Conservation (phyloP, 2,797 vertebrate species). For the Bradypus variegatus region DNA sequence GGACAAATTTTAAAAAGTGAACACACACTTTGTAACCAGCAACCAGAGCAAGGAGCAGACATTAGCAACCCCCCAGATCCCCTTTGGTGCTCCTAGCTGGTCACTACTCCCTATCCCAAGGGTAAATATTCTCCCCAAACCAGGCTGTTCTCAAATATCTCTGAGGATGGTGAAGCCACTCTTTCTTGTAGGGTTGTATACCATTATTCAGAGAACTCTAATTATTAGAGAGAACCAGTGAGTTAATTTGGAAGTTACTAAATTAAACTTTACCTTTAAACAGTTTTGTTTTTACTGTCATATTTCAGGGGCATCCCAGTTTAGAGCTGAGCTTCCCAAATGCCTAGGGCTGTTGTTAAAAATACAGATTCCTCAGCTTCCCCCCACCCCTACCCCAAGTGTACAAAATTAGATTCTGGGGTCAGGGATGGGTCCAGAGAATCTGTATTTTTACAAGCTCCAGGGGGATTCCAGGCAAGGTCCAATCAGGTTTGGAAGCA, state of each 20-base stretch:
- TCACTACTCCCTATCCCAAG: background rate
- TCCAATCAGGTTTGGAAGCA: background rate
- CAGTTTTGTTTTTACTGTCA: slow-evolving; percentile 10
- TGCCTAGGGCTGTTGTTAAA: background rate
- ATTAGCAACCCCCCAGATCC: background rate
- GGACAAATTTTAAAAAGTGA: background rate
- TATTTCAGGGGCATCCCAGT: background rate
- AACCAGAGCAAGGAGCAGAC: background rate
- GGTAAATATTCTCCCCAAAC: background rate
- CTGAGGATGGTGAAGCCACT: background rate
- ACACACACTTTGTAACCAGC: background rate
- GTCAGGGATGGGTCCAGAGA: background rate
- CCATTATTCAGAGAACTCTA: background rate
- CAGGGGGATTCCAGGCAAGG: background rate
- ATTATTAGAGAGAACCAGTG: background rate
- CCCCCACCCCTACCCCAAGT: background rate
- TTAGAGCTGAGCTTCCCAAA: slow-evolving; percentile 3
- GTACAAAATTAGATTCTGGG: background rate
- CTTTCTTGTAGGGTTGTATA: background rate
- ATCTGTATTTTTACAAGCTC: background rate
- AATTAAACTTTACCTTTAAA: slow-evolving; percentile 23
- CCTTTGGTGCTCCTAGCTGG: too few species aligned
- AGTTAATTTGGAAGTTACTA: slow-evolving; percentile 1
- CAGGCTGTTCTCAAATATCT: background rate
- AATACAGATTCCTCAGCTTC: background rate